These are phyloP conservation scores for Lagorchestes hirsutus DNA, from an alignment of 2,797 vertebrate species.

Conservation along the genomic window DNA sequence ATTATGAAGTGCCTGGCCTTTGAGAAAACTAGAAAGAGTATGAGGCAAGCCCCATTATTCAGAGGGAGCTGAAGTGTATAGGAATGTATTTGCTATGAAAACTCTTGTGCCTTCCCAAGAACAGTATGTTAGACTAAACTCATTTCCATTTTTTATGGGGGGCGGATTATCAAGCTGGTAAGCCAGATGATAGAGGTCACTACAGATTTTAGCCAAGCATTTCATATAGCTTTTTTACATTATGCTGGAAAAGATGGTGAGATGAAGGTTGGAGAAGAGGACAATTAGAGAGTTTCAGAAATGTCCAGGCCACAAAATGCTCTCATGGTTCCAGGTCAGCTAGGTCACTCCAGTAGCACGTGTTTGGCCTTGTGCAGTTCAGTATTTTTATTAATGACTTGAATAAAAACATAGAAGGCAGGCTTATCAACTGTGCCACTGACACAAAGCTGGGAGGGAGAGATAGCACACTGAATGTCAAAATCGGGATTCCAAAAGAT, in stretches of 20 bases:
- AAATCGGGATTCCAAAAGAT: background rate
- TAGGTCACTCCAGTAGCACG: background rate
- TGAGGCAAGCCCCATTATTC: background rate
- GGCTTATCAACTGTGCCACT: background rate
- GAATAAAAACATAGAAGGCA: background rate
- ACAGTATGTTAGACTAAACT: background rate
- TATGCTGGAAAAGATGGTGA: background rate
- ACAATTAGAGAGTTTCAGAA: background rate
- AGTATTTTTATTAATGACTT: background rate
- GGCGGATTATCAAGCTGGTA: background rate
- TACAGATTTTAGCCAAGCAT: background rate
- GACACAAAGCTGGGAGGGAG: background rate
- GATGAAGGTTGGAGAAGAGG: background rate
- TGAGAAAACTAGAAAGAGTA: background rate
- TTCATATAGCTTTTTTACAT: background rate
- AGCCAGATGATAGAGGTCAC: background rate
- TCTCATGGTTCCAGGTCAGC: background rate
- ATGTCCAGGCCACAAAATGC: background rate
- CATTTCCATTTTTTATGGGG: background rate
- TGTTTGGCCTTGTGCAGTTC: background rate
- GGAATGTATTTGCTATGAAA: background rate
- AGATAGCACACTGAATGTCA: background rate
- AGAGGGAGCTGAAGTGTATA: background rate
- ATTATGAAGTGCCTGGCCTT: background rate
- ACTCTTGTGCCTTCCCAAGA: background rate